Percentiles rank a stretch among this genome's conserved stretches.
These are phyloP conservation scores for Aquatica leii DNA, from an alignment of 2,888 invertebrate species.

Conservation along the genomic window DNA sequence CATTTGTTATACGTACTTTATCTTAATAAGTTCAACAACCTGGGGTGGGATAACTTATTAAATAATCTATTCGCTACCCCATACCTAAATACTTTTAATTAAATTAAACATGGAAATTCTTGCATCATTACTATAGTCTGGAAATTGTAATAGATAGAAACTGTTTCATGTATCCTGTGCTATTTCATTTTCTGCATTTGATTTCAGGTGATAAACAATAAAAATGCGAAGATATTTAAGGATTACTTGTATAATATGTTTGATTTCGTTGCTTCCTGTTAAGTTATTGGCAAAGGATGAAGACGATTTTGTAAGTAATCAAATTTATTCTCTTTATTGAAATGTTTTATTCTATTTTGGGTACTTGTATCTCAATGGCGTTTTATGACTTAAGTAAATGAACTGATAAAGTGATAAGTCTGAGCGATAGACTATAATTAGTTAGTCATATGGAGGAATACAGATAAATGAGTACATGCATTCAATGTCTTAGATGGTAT, in stretches of 20 bases:
- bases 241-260: slow-evolving; percentile 12
- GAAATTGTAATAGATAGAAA: not conserved
- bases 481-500: no score
- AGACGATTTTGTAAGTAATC: slow-evolving; percentile 47
- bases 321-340: not conserved
- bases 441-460: not conserved
- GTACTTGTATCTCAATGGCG: no score
- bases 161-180: no score
- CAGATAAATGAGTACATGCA: no score
- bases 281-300: slow-evolving; percentile 30
- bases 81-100: slow-evolving; percentile 6
- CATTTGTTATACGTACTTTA: not conserved
- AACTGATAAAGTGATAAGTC: not conserved
- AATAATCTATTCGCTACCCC: slow-evolving; percentile 3
- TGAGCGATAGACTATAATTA: not conserved
- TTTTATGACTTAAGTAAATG: not conserved
- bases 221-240: slow-evolving; percentile 21
- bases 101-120: slow-evolving; percentile 6
- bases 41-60: slow-evolving; percentile 10
- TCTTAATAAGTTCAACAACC: slow-evolving; percentile 11
- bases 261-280: slow-evolving; percentile 7
- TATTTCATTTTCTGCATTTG: not conserved
- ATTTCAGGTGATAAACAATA: slow-evolving; percentile 5
- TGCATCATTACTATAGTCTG: not conserved
- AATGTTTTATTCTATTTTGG: no score